Base-by-base conservation (phyloP, 2,888 invertebrate species). In the Dryobotodes eremita region DNA sequence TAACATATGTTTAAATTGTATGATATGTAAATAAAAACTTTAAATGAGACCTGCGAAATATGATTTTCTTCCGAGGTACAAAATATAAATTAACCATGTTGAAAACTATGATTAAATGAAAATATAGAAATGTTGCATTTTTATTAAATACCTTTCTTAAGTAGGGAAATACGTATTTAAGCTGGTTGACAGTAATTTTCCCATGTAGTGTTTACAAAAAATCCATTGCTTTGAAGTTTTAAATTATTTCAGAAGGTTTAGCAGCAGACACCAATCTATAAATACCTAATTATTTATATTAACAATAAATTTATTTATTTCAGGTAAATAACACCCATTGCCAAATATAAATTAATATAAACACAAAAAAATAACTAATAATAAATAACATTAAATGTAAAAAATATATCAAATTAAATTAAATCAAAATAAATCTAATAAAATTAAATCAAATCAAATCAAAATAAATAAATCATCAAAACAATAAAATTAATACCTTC, bases 31-130 rank as follows among this genome's bases (percentile, higher is more conserved):
- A 97, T 96, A 96, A 95, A 95, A 92, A 92, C 86, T 92, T 95
- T 93, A 96, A 95, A 94, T 94, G 95, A 95, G 93, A 96, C 94
- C 94, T 95, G 95, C 95, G 95, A 96, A 94, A 96, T 96, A 96
- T 96, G 94, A 95, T 96, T 97, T 96, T 96, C 96, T 97, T 96
- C 96, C 95, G 96, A 96, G 96, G 96, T 96, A 96, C 96, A 96
- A 96, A 95, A 95, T 95, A 96, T 95, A 92, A 96, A 95, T 94
- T 96, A 97, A 96, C 96, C 96, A 96, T 96, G 96, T 97, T 96
- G 96, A 96, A 94, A 95, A 95, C 93, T 96, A 96, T 95, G 94
- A 96, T 96, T 96, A 97, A 97, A 96, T 89, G 93, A 96, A 96
- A 95, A 94, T 94, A 95, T 94, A 94, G 93, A 93, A 89, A 72